Evolutionary conservation across 2,888 invertebrate genomes (phyloP), one percentile per base, ranked within the genome.

Genomic region (Cistogaster globosa): DNA sequence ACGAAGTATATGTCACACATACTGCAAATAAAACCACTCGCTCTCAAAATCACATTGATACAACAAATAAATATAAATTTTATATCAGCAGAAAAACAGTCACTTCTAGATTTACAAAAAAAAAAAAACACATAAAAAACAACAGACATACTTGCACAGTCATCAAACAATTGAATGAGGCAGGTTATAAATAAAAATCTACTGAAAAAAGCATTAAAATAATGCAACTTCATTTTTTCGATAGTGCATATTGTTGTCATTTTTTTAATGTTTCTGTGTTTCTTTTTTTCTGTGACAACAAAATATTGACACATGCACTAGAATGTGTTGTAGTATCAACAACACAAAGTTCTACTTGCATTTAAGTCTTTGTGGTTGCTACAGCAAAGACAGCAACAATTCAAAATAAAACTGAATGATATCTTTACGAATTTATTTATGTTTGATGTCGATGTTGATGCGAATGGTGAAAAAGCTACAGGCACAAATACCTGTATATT

Each of bases 301-400:
- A 84, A 84, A 84, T 84, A 85, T 85, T 82, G 82, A 82, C 82
- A 79, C 69, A 71, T 62, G 36, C 78, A 71, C 51, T 69, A 63
- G 11, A 55, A 69, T 82, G 69, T 82, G 76, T 76, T 82, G 63
- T 71, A 5, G 1, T 8, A 76, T 58, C 68, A 75, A 82, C 82
- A 76, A 11, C 20, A 55, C 62, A 5, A 48, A 32, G 9, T 6
- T 32, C 7, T 32, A 32, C 8, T 16, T 58, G 22, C 14, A 36
- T 18, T 38, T 4, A 9, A 22, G 51, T 26, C 60, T 9, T 48
- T 51, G 48, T 58, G 57, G 36, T 53, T 71, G 48, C 63, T 45
- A 63, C 32, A 71, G 38, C 55, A 55, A 14, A 14, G 22, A 76
- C 53, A 76, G 48, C 60, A 68, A 38, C 48, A 63, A 76, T 65